Conservation (phyloP, 2,888 invertebrate genomes). For the Eulithis prunata region DNA sequence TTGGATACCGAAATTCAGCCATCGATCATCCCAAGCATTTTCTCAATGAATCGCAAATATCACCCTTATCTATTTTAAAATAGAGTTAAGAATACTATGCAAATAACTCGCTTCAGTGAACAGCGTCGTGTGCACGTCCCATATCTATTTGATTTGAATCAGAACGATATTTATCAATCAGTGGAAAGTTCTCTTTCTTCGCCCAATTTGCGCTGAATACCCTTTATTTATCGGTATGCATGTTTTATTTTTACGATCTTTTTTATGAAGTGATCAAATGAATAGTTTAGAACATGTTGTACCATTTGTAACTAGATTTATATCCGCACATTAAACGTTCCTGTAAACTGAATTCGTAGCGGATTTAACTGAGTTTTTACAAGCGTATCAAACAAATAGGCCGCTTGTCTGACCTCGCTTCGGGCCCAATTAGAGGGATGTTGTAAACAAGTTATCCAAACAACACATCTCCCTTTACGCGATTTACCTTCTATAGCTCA, state of each 20-base stretch:
- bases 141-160: conserved; percentile 7
- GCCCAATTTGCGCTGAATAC: background rate
- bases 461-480: conserved; percentile 13
- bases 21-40: background rate
- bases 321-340: background rate
- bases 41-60: background rate
- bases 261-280: background rate
- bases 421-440: conserved; percentile 24
- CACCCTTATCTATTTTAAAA: background rate
- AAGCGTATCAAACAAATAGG: conserved; percentile 24
- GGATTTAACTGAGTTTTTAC: conserved; percentile 30
- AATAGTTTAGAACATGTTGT: background rate
- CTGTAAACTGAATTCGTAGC: conserved; percentile 18
- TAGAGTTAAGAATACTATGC: background rate
- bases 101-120: background rate
- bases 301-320: background rate
- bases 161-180: conserved; percentile 6
- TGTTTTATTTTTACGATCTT: background rate
- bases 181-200: background rate
- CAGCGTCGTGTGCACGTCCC: background rate
- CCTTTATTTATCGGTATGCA: background rate
- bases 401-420: conserved; percentile 12
- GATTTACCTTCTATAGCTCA: conserved; percentile 6
- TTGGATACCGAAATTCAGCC: background rate
- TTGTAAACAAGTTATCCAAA: conserved; percentile 13